These are phyloP conservation scores for Axinella damicornis DNA, from an alignment of 37 sponge, comb jelly and placozoan genomes.

Conservation along the genomic window DNA sequence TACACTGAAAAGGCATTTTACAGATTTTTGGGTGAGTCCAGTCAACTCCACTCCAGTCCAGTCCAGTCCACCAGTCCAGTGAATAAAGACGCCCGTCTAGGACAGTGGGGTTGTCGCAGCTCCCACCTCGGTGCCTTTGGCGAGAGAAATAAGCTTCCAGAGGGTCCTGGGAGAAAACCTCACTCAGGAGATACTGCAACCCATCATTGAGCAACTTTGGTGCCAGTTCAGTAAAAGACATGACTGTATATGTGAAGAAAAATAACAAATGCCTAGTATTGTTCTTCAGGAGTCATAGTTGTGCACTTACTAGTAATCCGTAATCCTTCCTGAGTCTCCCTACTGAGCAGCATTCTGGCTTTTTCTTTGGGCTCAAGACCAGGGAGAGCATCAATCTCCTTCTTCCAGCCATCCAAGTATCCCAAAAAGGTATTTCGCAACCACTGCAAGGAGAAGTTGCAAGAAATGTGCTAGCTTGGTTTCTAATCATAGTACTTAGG, in stretches of 20 bases:
- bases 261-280: neutral
- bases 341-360: neutral
- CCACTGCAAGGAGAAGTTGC: neutral
- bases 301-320: neutral
- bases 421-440: neutral
- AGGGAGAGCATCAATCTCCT: neutral
- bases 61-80: too few relatives aligned
- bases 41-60: too few relatives aligned
- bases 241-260: constrained; percentile 4
- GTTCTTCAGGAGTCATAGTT: too few relatives aligned
- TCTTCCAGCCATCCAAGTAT: neutral
- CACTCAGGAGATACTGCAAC: constrained; percentile 15
- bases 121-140: constrained; percentile 27
- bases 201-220: neutral
- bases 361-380: neutral
- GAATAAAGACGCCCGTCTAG: too few relatives aligned
- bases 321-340: neutral
- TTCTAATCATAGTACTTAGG: neutral
- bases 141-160: constrained; percentile 35
- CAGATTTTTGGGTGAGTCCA: too few relatives aligned
- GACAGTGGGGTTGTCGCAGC: constrained; percentile 23
- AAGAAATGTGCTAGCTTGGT: neutral
- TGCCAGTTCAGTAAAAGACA: constrained; percentile 11
- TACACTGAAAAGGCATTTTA: too few relatives aligned
- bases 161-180: constrained; percentile 23